phyloP scores from a whole-genome alignment of 2,888 invertebrate species.

The Slavum lentiscoides region DNA sequence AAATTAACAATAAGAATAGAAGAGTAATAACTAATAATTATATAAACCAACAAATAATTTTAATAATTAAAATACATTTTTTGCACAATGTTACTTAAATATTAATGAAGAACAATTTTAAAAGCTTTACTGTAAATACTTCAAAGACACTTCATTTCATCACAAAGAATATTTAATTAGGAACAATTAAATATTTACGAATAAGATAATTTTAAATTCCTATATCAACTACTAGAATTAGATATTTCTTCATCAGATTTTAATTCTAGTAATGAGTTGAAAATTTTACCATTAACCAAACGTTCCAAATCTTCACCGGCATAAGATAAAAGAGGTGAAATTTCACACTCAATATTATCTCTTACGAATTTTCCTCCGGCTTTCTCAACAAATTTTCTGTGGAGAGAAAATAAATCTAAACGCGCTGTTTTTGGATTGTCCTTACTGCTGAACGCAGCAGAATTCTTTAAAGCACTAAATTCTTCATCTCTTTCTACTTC shows the following conservation, averaged over 20 bases:
- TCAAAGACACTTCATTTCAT: background rate
- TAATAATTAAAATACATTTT: background rate
- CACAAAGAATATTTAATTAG: background rate
- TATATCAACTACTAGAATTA: background rate
- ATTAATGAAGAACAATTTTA: background rate
- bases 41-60: background rate
- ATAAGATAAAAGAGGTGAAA: constrained; percentile 88
- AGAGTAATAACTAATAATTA: background rate
- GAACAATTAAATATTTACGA: background rate
- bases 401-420: constrained; percentile 75
- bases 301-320: constrained; percentile 81
- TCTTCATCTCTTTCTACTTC: constrained; percentile 90
- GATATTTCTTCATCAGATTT: constrained; percentile 41
- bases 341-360: constrained; percentile 72
- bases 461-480: constrained; percentile 96
- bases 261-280: constrained; percentile 61
- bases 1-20: background rate
- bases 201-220: constrained; percentile 4
- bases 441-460: constrained; percentile 79
- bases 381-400: constrained; percentile 76
- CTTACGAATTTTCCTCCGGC: constrained; percentile 78
- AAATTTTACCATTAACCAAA: constrained; percentile 69
- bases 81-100: background rate
- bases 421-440: constrained; percentile 90
- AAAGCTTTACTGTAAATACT: background rate